These are phyloP conservation scores for Mesitornis unicolor DNA, from an alignment of 2,113 vertebrate genomes.

Conservation along the genomic window DNA sequence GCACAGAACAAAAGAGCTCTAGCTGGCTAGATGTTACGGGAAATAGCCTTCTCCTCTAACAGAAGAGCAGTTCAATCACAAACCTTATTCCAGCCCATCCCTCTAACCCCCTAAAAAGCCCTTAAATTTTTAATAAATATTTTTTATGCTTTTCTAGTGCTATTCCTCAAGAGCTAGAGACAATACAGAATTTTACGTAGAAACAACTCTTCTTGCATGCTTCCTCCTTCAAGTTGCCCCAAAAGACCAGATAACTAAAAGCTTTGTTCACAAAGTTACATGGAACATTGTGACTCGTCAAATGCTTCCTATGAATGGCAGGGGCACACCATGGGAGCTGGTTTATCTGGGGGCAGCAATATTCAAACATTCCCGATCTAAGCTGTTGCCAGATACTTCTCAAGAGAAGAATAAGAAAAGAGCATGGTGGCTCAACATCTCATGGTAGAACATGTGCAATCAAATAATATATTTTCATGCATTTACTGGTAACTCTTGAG, in stretches of 20 bases:
- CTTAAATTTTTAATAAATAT: not conserved
- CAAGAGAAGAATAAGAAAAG: not conserved
- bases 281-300: not conserved
- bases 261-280: not conserved
- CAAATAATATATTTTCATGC: not conserved
- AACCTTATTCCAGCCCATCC: not conserved
- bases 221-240: not conserved
- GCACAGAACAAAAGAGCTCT: not conserved
- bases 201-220: not conserved
- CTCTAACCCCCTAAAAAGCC: no score
- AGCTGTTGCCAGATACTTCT: not conserved
- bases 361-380: fast-evolving
- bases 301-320: not conserved
- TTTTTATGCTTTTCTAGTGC: not conserved
- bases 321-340: not conserved
- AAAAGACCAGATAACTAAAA: not conserved
- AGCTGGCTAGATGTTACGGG: not conserved
- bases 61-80: not conserved
- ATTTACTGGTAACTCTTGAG: not conserved
- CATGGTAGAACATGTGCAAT: not conserved
- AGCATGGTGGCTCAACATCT: not conserved
- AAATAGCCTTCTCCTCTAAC: not conserved
- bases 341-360: not conserved
- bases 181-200: not conserved
- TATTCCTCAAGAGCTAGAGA: not conserved